Base-by-base conservation (phyloP, 2,113 vertebrate genomes). In the Capra hircus region DNA sequence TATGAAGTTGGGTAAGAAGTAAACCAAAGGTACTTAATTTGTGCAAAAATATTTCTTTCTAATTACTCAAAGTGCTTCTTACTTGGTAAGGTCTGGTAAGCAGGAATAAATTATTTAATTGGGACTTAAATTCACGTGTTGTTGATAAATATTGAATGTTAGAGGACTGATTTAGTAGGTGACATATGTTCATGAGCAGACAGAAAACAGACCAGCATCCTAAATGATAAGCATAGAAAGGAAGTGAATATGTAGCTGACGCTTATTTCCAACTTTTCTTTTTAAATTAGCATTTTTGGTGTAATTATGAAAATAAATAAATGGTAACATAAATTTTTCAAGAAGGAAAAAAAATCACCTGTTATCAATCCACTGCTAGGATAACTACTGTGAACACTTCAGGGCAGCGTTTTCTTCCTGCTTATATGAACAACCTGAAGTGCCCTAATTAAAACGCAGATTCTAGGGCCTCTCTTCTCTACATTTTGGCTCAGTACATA, bases 51-150 rank as follows among this genome's bases (percentile, higher is more conserved):
- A 48, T 59, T 92, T 95, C 71, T 84, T 30, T 86, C 36, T 95
- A 91, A 90, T 92, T 90, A 96, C 78, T 89, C 45, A 25, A 94
- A 85, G 62, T 71, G 74, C 81, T 96, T 92, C 92, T 96, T 96
- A 90, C 53, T 96, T 91, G 36, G 81, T 87, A 92, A 93, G 48
- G 80, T 64, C 59, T 88, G 21, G 59, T 50, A 96, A 67, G 59
- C 23, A 55, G n/a, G 80, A 96, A 92, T 91, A 89, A 83, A 90
- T 86, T 74, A 95, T 82, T 97, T 95, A 80, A 90, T 11, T 0
- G 7, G 52, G 71, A n/a, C 16, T 97, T 94, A 84, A 96, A 92
- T 85, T 88, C 88, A 91, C 1, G 0, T 52, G 27, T 36, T 94
- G 40, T 64, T n/a, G 36, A 85, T 45, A 81, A 96, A 81, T 27